These are phyloP conservation scores for Perognathus longimembris DNA, from an alignment of 2,113 vertebrate genomes.

Conservation along the genomic window DNA sequence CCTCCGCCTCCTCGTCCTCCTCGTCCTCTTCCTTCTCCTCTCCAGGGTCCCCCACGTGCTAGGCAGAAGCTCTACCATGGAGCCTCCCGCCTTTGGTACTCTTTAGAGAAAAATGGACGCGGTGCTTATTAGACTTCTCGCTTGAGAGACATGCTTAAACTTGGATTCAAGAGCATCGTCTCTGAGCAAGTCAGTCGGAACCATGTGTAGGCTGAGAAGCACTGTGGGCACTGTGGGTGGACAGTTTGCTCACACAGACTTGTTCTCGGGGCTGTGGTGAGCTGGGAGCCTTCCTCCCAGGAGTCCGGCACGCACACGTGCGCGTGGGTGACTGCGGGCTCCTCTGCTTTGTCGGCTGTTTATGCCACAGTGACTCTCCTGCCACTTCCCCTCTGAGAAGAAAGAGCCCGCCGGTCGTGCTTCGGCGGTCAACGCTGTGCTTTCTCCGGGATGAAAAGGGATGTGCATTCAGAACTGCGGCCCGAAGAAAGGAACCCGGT, in stretches of 20 bases:
- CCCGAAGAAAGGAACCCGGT: background rate
- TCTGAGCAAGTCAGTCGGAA: conserved; percentile 23
- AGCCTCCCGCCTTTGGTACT: background rate
- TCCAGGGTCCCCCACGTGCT: no score
- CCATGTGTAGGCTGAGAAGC: background rate
- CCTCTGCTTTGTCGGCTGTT: conserved; percentile 68
- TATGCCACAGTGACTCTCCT: conserved; percentile 56
- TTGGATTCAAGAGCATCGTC: background rate
- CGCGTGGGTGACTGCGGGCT: conserved; percentile 49
- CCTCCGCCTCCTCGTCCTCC: no score
- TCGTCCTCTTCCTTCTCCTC: no score
- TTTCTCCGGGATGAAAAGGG: background rate
- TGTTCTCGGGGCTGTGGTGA: no score
- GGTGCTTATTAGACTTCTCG: background rate
- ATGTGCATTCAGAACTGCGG: background rate
- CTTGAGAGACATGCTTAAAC: conserved; percentile 35
- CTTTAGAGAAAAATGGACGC: background rate
- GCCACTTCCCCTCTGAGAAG: conserved; percentile 59
- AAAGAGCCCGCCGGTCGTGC: conserved; percentile 20
- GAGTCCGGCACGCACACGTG: no score
- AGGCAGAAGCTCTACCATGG: background rate
- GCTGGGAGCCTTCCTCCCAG: no score
- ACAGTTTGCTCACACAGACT: no score
- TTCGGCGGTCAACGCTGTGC: conserved; percentile 47
- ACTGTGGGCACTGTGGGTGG: background rate